Evolutionary conservation across 1,140 invertebrate species (phyloP).

Genomic region (Gonioctena quinquepunctata): DNA sequence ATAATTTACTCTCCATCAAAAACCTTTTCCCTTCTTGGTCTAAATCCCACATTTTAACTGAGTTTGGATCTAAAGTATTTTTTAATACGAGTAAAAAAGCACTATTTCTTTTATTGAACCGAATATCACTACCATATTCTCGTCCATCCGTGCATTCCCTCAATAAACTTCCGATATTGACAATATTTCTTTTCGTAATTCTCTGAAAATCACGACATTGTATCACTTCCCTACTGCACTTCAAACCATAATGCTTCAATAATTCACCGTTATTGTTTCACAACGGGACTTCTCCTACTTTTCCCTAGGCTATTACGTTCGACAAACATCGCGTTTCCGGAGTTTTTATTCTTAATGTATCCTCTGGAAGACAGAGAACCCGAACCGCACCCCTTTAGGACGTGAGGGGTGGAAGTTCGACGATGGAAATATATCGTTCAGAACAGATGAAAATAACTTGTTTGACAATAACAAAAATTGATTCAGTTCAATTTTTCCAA

Average conservation of each 20-base stretch:
- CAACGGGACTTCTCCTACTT: background rate
- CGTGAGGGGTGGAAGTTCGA: background rate
- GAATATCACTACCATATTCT: too few relatives aligned
- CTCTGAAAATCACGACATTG: background rate
- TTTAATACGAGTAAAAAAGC: too few relatives aligned
- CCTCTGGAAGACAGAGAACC: background rate
- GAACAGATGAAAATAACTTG: too few relatives aligned
- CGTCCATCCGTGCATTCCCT: background rate
- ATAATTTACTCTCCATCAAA: too few relatives aligned
- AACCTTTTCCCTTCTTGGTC: too few relatives aligned
- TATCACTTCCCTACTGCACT: background rate
- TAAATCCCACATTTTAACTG: too few relatives aligned
- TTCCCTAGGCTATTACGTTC: background rate
- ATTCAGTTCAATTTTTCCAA: too few relatives aligned
- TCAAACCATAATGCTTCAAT: background rate
- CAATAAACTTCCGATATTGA: background rate
- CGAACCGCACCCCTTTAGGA: background rate
- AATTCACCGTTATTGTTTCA: background rate
- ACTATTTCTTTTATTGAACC: too few relatives aligned
- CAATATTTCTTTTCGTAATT: background rate
- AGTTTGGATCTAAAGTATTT: too few relatives aligned
- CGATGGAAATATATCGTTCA: too few relatives aligned
- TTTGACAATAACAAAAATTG: too few relatives aligned
- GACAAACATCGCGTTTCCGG: background rate
- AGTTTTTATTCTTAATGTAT: background rate